A percentile compares a stretch with the other conserved stretches of the same genome.
phyloP scores from a whole-genome alignment of 2,888 invertebrate species.

The Drosophila ezoana region DNA sequence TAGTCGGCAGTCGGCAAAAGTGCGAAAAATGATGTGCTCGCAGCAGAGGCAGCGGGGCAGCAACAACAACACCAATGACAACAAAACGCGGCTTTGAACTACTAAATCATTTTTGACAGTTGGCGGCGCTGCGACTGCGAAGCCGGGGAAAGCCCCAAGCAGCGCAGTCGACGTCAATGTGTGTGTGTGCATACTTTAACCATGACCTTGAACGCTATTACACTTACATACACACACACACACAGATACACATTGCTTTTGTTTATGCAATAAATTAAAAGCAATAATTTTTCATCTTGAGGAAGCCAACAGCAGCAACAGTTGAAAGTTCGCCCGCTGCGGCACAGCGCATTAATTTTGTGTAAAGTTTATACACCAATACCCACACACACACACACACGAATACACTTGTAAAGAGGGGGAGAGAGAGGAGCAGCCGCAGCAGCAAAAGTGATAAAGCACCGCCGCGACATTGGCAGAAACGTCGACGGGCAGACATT shows the following conservation, averaged over 20 bases:
- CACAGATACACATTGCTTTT: slow-evolving; percentile 58
- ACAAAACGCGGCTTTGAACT: slow-evolving; percentile 81
- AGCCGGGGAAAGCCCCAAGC: slow-evolving; percentile 76
- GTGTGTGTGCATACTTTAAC: slow-evolving; percentile 62
- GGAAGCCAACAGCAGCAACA: slow-evolving; percentile 74
- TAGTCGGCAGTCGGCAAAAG: slow-evolving; percentile 46
- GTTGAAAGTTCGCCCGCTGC: slow-evolving; percentile 81
- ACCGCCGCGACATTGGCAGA: slow-evolving; percentile 74
- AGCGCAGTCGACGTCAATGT: slow-evolving; percentile 55
- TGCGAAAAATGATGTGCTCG: slow-evolving; percentile 56
- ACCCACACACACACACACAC: slow-evolving; percentile 37
- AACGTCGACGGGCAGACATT: slow-evolving; percentile 65
- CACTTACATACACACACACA: slow-evolving; percentile 43
- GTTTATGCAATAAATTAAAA: slow-evolving; percentile 84
- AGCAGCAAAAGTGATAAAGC: slow-evolving; percentile 74
- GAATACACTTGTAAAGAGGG: slow-evolving; percentile 17
- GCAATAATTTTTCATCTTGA: slow-evolving; percentile 84
- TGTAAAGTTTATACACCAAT: slow-evolving; percentile 70
- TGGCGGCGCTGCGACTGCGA: slow-evolving; percentile 61
- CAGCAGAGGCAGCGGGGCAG: slow-evolving; percentile 14
- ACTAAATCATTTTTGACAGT: slow-evolving; percentile 82
- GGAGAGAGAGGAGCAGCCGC: not conserved
- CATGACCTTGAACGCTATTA: slow-evolving; percentile 76
- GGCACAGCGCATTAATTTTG: slow-evolving; percentile 80
- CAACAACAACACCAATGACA: slow-evolving; percentile 32